Percentiles rank a stretch among this genome's conserved stretches.
These are phyloP conservation scores for Taeniopygia guttata DNA, from an alignment of 2,797 vertebrate genomes.

Conservation along the genomic window DNA sequence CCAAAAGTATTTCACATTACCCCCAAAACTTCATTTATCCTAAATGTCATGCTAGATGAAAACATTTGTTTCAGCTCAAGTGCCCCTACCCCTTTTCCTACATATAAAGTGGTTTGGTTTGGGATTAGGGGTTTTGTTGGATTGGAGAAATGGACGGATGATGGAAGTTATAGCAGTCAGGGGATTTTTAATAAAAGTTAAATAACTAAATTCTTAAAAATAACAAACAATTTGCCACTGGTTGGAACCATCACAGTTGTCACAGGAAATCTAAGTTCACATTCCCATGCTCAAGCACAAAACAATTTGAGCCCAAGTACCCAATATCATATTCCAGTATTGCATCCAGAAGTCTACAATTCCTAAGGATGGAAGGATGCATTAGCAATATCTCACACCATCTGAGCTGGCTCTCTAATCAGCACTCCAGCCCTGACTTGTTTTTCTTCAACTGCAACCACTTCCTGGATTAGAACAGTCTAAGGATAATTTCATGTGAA, in stretches of 20 bases:
- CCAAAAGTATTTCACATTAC: constrained; percentile 6
- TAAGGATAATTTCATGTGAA: background rate
- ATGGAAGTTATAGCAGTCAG: background rate
- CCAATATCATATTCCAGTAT: background rate
- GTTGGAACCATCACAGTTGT: background rate
- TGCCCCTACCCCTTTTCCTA: background rate
- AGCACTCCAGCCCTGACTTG: background rate
- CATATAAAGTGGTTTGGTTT: background rate
- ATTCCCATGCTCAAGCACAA: background rate
- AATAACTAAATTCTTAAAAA: background rate
- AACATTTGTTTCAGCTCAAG: background rate
- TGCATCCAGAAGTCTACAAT: background rate
- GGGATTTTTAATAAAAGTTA: background rate
- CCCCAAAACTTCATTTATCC: background rate
- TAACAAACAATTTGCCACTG: background rate
- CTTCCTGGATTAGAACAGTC: background rate
- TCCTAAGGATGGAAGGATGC: background rate
- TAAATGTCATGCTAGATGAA: background rate
- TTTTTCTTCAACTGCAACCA: background rate
- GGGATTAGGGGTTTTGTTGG: background rate
- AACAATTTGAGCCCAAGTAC: background rate
- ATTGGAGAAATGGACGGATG: background rate
- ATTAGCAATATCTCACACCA: background rate
- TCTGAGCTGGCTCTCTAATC: background rate
- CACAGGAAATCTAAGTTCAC: background rate